Evolutionary conservation across 1,140 invertebrate species (phyloP), one percentile per base, ranked within the genome.

Genomic region (Drusus annulatus): DNA sequence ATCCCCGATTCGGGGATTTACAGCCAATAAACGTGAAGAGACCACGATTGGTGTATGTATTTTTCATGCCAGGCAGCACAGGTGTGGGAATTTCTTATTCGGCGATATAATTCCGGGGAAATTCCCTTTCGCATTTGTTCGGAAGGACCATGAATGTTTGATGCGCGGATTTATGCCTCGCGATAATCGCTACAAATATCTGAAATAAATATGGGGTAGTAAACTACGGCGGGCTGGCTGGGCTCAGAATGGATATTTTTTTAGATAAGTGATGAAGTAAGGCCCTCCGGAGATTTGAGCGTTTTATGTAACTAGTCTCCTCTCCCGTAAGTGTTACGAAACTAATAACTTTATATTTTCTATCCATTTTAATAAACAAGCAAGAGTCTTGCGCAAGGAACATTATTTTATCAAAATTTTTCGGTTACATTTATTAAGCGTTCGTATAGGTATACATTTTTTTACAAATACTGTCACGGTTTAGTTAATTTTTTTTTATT

Each of bases 11-110:
- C 56, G 21, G 13, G 77, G 80, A 81, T 81, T 81, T 81, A 81
- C 80, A 79, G 73, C 77, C 80, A 81, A 81, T 81, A 81, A 81
- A 81, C 76, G 79, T 79, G 74, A 81, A 56, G 69, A 69, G 65
- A 73, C 78, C 76, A 65, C 77, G 76, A 79, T 81, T 81, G 76
- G 74, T 73, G 80, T 73, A 69, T 81, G 69, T 78, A 79, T 81
- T 79, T 81, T 81, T 81, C 80, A 78, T 81, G 69, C 51, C 76
- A 7, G 16, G 15, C 52, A 74, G 58, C 65, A 17, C 80, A 81
- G 80, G 80, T 81, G 80, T 54, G 23, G 76, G 23, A 17, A 31
- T 76, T 76, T 76, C 54, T 76, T 74, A 62, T 60, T 45, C 74
- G 19, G 31, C 23, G 25, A 60, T 51, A 51, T 71, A 71, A 76